Evolutionary conservation across 1,140 invertebrate species (phyloP).

Genomic region (Drosophila equinoxialis): DNA sequence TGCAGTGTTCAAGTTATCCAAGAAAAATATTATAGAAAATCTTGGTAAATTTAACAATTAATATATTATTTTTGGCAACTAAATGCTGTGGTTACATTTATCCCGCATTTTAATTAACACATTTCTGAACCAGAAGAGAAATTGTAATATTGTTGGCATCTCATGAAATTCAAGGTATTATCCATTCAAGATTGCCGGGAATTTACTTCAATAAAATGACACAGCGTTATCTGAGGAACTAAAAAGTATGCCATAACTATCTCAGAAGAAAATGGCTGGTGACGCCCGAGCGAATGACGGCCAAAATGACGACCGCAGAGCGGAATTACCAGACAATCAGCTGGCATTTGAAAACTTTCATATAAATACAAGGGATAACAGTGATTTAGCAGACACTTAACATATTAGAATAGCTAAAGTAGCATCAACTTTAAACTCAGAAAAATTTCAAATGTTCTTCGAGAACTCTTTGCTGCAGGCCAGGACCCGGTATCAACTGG

Average conservation of each 20-base stretch:
- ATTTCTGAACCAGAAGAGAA: too few species aligned
- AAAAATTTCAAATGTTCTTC: background rate
- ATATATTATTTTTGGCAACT: too few species aligned
- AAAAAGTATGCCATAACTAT: background rate
- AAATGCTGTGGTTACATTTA: too few species aligned
- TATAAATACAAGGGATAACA: background rate
- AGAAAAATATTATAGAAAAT: too few species aligned
- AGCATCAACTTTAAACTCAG: background rate
- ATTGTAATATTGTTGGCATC: background rate
- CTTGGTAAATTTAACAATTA: background rate
- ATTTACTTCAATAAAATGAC: background rate
- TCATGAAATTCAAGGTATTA: constrained; percentile 1
- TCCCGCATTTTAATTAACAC: too few species aligned
- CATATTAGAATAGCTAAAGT: background rate
- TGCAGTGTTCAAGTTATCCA: too few species aligned
- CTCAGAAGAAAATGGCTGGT: background rate
- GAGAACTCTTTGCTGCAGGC: background rate
- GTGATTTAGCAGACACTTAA: background rate
- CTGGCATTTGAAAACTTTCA: constrained; percentile 1
- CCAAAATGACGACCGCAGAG: too few species aligned
- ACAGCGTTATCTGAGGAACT: background rate
- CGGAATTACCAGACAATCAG: background rate
- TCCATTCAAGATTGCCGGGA: background rate
- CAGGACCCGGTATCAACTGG: background rate
- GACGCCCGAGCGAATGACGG: background rate